These are phyloP conservation scores for Palloptera scutellata DNA, from an alignment of 2,888 invertebrate genomes.

Conservation along the genomic window DNA sequence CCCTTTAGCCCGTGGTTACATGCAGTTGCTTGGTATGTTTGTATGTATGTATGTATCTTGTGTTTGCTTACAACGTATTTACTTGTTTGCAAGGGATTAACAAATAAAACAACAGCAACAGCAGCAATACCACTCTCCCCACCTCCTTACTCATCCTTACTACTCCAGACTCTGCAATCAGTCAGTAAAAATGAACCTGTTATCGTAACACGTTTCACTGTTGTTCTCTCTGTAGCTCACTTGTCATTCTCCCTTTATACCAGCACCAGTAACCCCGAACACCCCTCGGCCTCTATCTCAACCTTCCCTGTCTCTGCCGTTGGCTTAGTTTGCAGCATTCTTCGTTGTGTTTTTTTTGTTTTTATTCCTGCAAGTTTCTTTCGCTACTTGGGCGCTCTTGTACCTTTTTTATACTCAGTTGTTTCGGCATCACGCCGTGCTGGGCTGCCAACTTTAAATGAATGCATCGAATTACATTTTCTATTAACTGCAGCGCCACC, in stretches of 20 bases:
- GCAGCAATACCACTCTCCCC: neutral
- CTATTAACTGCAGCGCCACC: constrained; percentile 38
- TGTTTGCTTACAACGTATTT: constrained; percentile 46
- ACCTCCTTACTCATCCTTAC: neutral
- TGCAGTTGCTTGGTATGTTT: constrained; percentile 9
- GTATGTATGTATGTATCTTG: constrained; percentile 38
- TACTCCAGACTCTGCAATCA: neutral
- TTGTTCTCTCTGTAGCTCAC: neutral
- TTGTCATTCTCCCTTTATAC: no score
- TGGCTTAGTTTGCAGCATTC: constrained; percentile 23
- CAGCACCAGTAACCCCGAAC: no score
- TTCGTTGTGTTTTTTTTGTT: constrained; percentile 14
- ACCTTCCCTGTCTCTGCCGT: constrained; percentile 10
- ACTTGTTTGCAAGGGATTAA: constrained; percentile 47
- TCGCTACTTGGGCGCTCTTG: neutral
- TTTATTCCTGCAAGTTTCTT: constrained; percentile 11
- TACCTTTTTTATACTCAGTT: constrained; percentile 7
- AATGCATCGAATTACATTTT: constrained; percentile 41
- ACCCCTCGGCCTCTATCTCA: neutral
- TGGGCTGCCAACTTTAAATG: constrained; percentile 35
- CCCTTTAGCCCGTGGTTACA: neutral
- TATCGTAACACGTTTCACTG: constrained; percentile 36
- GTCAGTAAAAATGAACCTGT: constrained; percentile 39
- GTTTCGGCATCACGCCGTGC: constrained; percentile 2
- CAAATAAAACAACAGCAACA: constrained; percentile 34